Evolutionary conservation across 2,797 vertebrate species (phyloP).

Genomic region (Cryptoprocta ferox): DNA sequence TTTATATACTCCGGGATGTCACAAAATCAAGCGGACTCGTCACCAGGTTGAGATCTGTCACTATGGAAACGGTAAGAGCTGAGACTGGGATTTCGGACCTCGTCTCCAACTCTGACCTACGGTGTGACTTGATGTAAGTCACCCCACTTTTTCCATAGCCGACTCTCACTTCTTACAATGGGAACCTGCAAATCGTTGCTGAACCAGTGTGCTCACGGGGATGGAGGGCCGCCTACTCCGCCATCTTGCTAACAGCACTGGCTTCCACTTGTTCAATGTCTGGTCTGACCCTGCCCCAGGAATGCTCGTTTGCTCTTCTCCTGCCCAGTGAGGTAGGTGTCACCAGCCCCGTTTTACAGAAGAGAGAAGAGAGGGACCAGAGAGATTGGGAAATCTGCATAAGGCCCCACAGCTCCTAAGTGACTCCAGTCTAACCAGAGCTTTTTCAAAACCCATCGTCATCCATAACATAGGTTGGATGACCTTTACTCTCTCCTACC

Average conservation of each 20-base stretch:
- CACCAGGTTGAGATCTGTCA: slow-evolving; percentile 9
- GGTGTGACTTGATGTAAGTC: background rate
- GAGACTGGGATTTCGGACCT: background rate
- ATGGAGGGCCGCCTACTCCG: accelerated
- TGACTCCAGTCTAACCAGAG: background rate
- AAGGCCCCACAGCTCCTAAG: background rate
- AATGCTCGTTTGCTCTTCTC: background rate
- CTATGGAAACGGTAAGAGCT: slow-evolving; percentile 42
- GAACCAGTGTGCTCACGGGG: accelerated
- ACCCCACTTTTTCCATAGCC: background rate
- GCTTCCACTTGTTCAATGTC: background rate
- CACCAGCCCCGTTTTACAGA: background rate
- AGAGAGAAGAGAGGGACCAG: background rate
- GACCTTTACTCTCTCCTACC: background rate
- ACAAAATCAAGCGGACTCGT: slow-evolving; percentile 20
- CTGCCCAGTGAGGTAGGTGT: accelerated
- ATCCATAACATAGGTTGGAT: accelerated
- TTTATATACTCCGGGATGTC: slow-evolving; percentile 52
- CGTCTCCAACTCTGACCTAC: background rate
- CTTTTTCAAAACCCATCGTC: background rate
- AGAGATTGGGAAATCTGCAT: background rate
- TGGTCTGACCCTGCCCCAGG: background rate
- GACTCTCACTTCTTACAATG: background rate
- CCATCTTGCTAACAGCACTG: background rate
- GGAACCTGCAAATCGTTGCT: accelerated